Percentiles rank a stretch among this genome's conserved stretches.
Evolutionary conservation across 2,113 vertebrate species (phyloP).

Genomic region (Spheniscus mendiculus): DNA sequence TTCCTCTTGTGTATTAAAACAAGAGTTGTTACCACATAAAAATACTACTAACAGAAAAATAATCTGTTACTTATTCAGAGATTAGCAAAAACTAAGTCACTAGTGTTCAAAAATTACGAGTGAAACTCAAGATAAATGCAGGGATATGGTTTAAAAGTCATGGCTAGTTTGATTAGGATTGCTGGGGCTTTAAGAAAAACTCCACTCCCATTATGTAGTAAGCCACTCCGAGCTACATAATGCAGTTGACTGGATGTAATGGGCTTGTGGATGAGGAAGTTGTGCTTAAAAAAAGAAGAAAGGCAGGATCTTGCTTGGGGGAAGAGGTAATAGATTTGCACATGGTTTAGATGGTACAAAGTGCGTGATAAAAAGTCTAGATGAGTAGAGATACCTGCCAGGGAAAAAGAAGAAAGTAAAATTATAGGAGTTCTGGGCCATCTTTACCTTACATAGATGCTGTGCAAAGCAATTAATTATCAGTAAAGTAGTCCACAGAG

Average conservation of each 20-base stretch:
- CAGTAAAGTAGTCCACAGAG: background rate
- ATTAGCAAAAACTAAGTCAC: background rate
- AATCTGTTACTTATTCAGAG: background rate
- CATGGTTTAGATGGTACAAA: background rate
- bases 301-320: background rate
- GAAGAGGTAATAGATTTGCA: background rate
- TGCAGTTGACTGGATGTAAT: background rate
- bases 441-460: background rate
- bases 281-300: background rate
- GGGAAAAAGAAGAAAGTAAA: background rate
- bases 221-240: background rate
- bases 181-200: background rate
- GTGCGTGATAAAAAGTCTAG: background rate
- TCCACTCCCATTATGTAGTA: background rate
- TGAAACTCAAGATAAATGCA: background rate
- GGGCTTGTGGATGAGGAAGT: background rate
- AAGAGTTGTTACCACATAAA: background rate
- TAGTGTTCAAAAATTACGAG: background rate
- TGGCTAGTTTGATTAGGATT: background rate
- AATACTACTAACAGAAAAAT: background rate
- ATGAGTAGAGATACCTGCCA: background rate
- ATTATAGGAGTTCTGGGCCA: background rate
- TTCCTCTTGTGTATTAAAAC: background rate
- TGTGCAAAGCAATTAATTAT: background rate
- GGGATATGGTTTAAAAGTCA: background rate